Base-by-base conservation (phyloP, 2,113 vertebrate genomes). In the Ranitomeya imitator region DNA sequence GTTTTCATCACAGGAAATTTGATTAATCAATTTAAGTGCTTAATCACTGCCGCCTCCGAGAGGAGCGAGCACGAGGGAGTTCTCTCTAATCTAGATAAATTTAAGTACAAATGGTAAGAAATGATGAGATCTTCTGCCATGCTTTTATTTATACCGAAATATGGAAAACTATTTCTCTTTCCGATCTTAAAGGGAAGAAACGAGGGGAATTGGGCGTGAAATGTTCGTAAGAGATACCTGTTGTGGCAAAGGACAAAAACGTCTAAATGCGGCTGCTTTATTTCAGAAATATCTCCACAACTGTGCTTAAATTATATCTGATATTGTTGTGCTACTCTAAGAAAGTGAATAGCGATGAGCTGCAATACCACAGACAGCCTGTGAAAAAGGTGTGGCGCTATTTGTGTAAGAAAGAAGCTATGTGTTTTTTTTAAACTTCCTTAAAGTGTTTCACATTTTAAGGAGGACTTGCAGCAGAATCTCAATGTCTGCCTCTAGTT, bases 21-120 rank as follows among this genome's bases (percentile, higher is more conserved):
- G 95, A 96, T 96, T 95, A 95, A 96, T 96, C 95, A 96, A 95
- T 95, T 94, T 93, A 95, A 95, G 94, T 94, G 94, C 93, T 94
- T 95, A 96, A 96, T 96, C 93, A 94, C 93, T 91, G 92, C 77
- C 81, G 92, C 92, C 93, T 89, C 23, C 88, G 88, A 90, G 92
- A 93, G 92, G 92, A 91, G 88, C 0, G 0, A 89, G 83, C 79
- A 73, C 45, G 89, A 92, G 90, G 91, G 92, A 92, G 90, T 92
- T 91, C 88, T 85, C 91, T 91, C 90, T 90, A 93, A 92, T 78
- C 92, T 80, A 91, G 93, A 91, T 63, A 91, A 90, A 93, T 90
- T 90, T 91, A 90, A 67, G 90, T 86, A 83, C 67, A 89, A 92
- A 90, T 86, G 80, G 7, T 76, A 86, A 86, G 88, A 84, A 84